These are phyloP conservation scores for Pelecanus crispus DNA, from an alignment of 2,113 vertebrate species.

Conservation along the genomic window DNA sequence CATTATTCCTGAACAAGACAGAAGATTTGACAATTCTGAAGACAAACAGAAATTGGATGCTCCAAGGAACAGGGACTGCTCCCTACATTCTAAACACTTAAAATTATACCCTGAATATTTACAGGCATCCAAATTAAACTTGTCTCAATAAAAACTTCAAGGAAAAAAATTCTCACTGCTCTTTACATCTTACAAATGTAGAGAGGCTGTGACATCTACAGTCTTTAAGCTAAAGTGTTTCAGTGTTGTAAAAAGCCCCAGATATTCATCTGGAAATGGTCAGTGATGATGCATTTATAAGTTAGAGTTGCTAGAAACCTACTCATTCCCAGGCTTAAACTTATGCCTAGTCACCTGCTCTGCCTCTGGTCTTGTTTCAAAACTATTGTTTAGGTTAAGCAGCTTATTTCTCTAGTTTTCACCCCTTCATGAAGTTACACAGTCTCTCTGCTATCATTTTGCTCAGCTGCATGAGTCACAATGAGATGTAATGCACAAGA, in stretches of 20 bases:
- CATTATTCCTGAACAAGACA: neutral
- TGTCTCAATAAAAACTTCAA: neutral
- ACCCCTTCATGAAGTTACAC: neutral
- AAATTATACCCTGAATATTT: neutral
- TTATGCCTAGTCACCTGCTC: rapidly evolving
- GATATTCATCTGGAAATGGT: neutral
- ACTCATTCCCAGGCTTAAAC: neutral
- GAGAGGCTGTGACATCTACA: neutral
- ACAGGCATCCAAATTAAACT: neutral
- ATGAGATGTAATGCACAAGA: neutral
- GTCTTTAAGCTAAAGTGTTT: neutral
- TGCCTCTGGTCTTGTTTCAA: neutral
- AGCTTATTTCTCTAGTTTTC: neutral
- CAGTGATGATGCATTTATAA: neutral
- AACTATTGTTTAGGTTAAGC: neutral
- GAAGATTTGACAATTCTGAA: neutral
- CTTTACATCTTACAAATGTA: neutral
- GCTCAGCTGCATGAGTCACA: neutral
- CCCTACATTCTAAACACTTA: neutral
- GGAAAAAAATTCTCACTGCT: neutral
- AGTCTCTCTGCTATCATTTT: neutral
- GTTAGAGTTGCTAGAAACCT: neutral
- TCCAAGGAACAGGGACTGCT: neutral
- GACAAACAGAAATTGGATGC: neutral
- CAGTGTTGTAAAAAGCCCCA: neutral